Evolutionary conservation across 2,113 vertebrate species (phyloP).

Genomic region (Ramphastos sulfuratus): DNA sequence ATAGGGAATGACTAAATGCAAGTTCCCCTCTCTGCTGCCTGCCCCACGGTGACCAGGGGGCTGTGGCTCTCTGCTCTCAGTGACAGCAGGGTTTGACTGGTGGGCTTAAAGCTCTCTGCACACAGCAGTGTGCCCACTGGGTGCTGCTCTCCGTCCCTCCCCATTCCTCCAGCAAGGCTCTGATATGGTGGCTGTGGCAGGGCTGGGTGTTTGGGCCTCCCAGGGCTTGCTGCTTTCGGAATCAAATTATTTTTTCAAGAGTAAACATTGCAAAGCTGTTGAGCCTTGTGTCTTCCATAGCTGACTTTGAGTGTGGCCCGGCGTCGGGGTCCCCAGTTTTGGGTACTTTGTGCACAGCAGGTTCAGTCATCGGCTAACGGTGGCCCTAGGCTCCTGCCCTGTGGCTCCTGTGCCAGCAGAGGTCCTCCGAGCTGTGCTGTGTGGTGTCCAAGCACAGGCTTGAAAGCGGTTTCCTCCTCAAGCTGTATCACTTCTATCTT

Average conservation of each 20-base stretch:
- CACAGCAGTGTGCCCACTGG: rapidly evolving
- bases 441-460: rapidly evolving
- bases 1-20: rapidly evolving
- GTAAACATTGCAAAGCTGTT: constrained; percentile 62
- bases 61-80: background rate
- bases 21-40: background rate
- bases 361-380: rapidly evolving
- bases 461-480: background rate
- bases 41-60: rapidly evolving
- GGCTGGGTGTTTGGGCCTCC: background rate
- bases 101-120: background rate
- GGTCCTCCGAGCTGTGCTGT: background rate
- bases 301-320: rapidly evolving
- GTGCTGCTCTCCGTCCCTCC: background rate
- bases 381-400: background rate
- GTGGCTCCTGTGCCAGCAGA: constrained; percentile 15
- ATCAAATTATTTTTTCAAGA: constrained; percentile 63
- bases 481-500: background rate
- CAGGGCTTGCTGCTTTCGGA: background rate
- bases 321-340: background rate
- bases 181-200: rapidly evolving
- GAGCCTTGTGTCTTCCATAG: background rate
- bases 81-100: background rate
- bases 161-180: background rate
- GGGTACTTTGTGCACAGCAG: background rate